A percentile compares a stretch with the other conserved stretches of the same genome.
Conservation (phyloP, 2,888 invertebrate genomes). For the Stenodema calcarata region DNA sequence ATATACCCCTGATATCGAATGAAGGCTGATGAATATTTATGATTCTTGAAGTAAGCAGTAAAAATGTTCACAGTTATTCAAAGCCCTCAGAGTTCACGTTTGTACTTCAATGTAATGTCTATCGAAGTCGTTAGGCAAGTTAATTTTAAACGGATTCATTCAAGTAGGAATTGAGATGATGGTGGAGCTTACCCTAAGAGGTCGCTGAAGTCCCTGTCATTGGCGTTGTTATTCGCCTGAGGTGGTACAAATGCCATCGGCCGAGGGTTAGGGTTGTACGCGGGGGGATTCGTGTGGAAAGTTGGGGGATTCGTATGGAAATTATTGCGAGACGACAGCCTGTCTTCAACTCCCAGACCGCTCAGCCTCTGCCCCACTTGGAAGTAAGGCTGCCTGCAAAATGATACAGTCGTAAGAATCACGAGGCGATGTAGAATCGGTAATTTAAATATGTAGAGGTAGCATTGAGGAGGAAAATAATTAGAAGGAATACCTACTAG, state of each 20-base stretch:
- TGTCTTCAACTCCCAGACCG: constrained; percentile 51
- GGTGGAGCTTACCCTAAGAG: constrained; percentile 53
- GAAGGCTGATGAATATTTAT: no score
- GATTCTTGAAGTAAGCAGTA: no score
- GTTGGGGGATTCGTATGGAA: constrained; percentile 27
- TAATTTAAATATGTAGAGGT: no score
- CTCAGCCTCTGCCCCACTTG: constrained; percentile 58
- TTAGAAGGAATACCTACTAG: no score
- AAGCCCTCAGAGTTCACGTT: no score
- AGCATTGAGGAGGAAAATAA: no score
- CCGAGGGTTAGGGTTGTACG: constrained; percentile 49
- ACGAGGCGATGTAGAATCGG: no score
- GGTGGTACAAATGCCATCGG: constrained; percentile 52
- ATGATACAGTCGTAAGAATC: neutral
- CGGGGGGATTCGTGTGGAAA: constrained; percentile 21
- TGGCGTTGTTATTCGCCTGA: constrained; percentile 32
- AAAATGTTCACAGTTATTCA: no score
- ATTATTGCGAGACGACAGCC: constrained; percentile 50
- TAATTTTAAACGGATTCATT: no score
- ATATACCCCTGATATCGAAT: no score
- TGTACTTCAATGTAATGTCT: no score
- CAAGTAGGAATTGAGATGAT: neutral
- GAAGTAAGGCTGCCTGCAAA: constrained; percentile 58
- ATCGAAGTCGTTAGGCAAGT: no score
- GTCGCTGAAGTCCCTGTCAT: constrained; percentile 54